Conservation (phyloP, 2,888 invertebrate species). For the Perdita meconis region DNA sequence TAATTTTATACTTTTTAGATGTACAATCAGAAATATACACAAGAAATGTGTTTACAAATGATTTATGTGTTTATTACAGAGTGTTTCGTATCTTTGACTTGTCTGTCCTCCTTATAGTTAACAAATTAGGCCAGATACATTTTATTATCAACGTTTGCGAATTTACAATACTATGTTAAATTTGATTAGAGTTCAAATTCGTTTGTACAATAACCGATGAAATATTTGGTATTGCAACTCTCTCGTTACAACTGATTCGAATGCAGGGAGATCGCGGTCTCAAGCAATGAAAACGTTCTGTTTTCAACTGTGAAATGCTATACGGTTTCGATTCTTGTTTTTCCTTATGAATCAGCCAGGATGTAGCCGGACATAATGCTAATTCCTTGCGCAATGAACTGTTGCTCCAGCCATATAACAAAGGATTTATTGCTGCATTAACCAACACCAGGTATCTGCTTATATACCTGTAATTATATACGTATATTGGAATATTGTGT, state of each 20-base stretch:
- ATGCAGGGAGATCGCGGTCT: constrained; percentile 69
- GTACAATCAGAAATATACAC: constrained; percentile 32
- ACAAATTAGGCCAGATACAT: too few species aligned
- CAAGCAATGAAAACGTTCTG: constrained; percentile 47
- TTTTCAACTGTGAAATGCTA: constrained; percentile 38
- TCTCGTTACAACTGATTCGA: constrained; percentile 43
- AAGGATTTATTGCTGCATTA: constrained; percentile 91
- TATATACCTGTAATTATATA: constrained; percentile 85
- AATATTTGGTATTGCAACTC: constrained; percentile 55
- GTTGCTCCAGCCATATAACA: constrained; percentile 91
- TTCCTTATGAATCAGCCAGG: constrained; percentile 67
- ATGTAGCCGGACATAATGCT: constrained; percentile 72
- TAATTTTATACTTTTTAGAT: constrained; percentile 44
- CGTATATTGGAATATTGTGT: not conserved
- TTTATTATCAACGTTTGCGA: not conserved
- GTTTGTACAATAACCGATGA: constrained; percentile 37
- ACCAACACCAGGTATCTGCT: constrained; percentile 89
- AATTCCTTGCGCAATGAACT: constrained; percentile 89
- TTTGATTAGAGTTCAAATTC: constrained; percentile 21
- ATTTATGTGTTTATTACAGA: constrained; percentile 17
- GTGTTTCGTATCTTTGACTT: constrained; percentile 1
- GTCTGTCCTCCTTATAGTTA: constrained; percentile 1
- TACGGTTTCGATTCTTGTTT: constrained; percentile 41
- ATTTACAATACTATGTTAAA: constrained; percentile 26
- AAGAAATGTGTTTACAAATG: not conserved